Percentiles rank a stretch among this genome's conserved stretches.
Evolutionary conservation across 1,140 invertebrate genomes (phyloP).

Genomic region (Orchesella cincta): DNA sequence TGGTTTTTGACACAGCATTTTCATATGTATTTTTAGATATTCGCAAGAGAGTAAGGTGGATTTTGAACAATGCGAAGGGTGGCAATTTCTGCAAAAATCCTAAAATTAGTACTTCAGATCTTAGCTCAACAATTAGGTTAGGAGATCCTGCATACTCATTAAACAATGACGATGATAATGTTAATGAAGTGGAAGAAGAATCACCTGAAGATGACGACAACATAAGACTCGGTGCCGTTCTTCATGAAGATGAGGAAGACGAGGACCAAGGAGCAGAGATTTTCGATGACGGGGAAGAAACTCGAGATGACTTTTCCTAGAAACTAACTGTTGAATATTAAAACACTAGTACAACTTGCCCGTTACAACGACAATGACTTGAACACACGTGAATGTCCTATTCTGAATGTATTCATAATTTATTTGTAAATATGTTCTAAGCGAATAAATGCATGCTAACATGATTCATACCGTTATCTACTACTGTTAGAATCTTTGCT

Average conservation of each 20-base stretch:
- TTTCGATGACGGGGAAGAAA: too few species aligned
- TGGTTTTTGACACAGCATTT: neutral
- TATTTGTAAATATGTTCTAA: too few species aligned
- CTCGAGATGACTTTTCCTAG: too few species aligned
- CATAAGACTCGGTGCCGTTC: too few species aligned
- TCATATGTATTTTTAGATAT: conserved; percentile 19
- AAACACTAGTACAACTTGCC: too few species aligned
- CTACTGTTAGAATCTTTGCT: too few species aligned
- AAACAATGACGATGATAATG: neutral
- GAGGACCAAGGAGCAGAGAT: neutral
- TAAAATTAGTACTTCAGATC: conserved; percentile 7
- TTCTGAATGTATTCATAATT: too few species aligned
- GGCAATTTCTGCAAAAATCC: conserved; percentile 32
- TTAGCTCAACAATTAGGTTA: neutral
- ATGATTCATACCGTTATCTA: too few species aligned
- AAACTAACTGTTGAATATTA: too few species aligned
- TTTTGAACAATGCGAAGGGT: conserved; percentile 27
- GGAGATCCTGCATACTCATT: neutral
- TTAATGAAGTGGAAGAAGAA: neutral
- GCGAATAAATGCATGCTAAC: too few species aligned
- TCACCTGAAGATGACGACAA: neutral
- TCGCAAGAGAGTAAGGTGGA: conserved; percentile 32
- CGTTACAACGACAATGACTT: too few species aligned
- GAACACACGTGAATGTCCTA: too few species aligned
- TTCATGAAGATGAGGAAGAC: neutral